Evolutionary conservation across 2,888 invertebrate genomes (phyloP).

Genomic region (Metopia argyrocephala): DNA sequence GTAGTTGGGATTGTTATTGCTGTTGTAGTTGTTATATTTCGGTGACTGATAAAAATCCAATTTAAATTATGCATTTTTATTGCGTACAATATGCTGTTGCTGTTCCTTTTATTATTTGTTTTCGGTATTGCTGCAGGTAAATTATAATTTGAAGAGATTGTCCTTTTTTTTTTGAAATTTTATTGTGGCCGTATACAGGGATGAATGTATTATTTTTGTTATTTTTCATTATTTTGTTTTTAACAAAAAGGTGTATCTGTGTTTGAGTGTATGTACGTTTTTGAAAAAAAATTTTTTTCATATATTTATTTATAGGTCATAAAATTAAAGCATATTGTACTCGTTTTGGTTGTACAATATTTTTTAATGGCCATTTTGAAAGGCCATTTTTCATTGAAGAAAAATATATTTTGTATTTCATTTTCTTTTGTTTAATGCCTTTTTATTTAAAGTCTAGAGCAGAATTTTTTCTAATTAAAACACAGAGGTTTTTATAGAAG

Average conservation of each 20-base stretch:
- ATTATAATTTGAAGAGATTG: conserved; percentile 3
- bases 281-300: background rate
- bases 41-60: conserved; percentile 54
- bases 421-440: background rate
- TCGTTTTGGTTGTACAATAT: conserved; percentile 13
- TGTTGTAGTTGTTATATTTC: background rate
- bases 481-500: background rate
- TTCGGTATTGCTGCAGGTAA: conserved; percentile 6
- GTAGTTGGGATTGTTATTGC: background rate
- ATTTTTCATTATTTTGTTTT: background rate
- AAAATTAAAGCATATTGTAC: conserved; percentile 28
- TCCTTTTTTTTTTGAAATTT: background rate
- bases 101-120: background rate
- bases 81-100: background rate
- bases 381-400: background rate
- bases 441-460: too few species aligned
- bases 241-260: too few species aligned
- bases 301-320: background rate
- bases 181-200: background rate
- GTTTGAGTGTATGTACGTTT: background rate
- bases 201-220: background rate
- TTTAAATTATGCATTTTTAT: conserved; percentile 53
- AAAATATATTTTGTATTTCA: background rate
- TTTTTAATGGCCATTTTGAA: conserved; percentile 9
- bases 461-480: too few species aligned